These are phyloP conservation scores for Oophaga pumilio DNA, from an alignment of 2,113 vertebrate genomes.

Conservation along the genomic window DNA sequence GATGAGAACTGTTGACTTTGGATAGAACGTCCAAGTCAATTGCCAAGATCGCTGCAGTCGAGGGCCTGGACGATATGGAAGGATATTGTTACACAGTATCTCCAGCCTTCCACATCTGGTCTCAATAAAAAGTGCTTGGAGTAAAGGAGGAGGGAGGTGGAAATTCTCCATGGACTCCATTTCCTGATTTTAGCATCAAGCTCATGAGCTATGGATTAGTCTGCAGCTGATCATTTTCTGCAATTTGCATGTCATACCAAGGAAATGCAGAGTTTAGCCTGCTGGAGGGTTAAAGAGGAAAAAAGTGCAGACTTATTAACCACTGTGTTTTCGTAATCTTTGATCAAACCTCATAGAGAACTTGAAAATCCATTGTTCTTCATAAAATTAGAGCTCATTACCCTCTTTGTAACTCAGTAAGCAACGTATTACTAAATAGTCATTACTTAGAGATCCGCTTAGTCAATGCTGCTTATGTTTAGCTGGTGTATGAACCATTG, in stretches of 20 bases:
- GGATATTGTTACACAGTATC: slow-evolving; percentile 61
- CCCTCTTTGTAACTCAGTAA: neutral
- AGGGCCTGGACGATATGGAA: slow-evolving; percentile 57
- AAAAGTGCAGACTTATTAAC: slow-evolving; percentile 59
- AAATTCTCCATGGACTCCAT: slow-evolving; percentile 64
- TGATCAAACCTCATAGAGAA: slow-evolving; percentile 2
- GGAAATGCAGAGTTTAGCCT: slow-evolving; percentile 64
- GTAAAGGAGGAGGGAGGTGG: slow-evolving; percentile 33
- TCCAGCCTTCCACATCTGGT: slow-evolving; percentile 72
- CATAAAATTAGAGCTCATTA: neutral
- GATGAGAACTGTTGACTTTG: slow-evolving; percentile 57
- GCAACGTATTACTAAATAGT: neutral
- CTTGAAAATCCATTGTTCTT: slow-evolving; percentile 47
- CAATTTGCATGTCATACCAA: slow-evolving; percentile 66
- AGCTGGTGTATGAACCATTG: neutral
- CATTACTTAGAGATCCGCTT: neutral
- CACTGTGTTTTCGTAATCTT: slow-evolving; percentile 39
- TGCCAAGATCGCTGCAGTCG: slow-evolving; percentile 53
- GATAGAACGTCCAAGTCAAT: slow-evolving; percentile 33
- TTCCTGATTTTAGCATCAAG: slow-evolving; percentile 69
- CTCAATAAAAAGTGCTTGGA: slow-evolving; percentile 62
- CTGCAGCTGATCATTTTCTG: slow-evolving; percentile 68
- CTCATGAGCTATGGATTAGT: slow-evolving; percentile 70
- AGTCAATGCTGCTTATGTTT: neutral
- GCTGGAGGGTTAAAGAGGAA: slow-evolving; percentile 59